Evolutionary conservation across 2,888 invertebrate species (phyloP).

Genomic region (Drosophila anceps): DNA sequence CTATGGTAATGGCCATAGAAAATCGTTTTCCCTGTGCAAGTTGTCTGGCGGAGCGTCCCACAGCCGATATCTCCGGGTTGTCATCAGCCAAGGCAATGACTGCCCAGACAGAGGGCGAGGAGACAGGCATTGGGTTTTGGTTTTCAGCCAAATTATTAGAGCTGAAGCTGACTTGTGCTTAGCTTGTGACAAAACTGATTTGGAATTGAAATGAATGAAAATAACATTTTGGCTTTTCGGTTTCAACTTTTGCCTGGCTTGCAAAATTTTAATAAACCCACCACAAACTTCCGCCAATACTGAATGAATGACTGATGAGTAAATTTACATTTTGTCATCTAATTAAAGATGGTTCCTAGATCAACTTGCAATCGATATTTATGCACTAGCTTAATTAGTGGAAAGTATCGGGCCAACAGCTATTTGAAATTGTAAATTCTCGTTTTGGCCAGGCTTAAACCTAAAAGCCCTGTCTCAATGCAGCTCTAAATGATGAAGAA

Average conservation of each 20-base stretch:
- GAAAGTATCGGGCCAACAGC: not conserved
- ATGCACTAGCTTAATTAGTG: conserved; percentile 53
- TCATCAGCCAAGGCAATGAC: conserved; percentile 71
- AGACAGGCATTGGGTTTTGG: conserved; percentile 53
- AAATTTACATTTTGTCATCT: conserved; percentile 22
- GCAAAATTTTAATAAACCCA: conserved; percentile 73
- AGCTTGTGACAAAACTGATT: conserved; percentile 47
- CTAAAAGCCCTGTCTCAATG: conserved; percentile 44
- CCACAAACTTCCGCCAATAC: not conserved
- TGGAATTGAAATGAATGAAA: conserved; percentile 68
- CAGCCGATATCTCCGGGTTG: conserved; percentile 69
- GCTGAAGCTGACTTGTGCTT: conserved; percentile 15
- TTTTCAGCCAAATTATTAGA: conserved; percentile 76
- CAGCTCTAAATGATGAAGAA: conserved; percentile 29
- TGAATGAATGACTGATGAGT: conserved; percentile 33
- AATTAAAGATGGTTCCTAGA: conserved; percentile 4
- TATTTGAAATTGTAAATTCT: conserved; percentile 34
- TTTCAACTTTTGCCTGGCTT: conserved; percentile 64
- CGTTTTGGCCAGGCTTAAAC: conserved; percentile 36
- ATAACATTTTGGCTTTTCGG: conserved; percentile 44
- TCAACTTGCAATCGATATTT: conserved; percentile 8
- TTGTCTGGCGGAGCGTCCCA: conserved; percentile 49
- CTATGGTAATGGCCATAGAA: conserved; percentile 73
- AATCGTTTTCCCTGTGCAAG: conserved; percentile 60
- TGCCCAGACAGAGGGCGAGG: conserved; percentile 13